Conservation (phyloP, 1,140 invertebrate genomes). For the Zaprionus gabonicus region DNA sequence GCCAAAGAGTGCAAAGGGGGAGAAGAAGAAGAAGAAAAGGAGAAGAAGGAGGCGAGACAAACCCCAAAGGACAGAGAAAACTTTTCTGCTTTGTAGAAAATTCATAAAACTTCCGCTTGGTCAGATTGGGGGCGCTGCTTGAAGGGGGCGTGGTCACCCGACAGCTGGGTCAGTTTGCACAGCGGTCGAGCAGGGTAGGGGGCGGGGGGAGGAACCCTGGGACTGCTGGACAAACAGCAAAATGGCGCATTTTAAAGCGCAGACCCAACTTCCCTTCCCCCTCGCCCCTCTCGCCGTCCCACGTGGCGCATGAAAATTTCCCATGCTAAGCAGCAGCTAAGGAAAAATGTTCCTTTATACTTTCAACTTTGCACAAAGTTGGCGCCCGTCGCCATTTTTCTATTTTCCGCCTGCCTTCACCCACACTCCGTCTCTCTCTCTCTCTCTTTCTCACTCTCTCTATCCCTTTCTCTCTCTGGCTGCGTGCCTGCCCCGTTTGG, state of each 20-base stretch:
- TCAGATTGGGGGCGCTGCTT: slow-evolving; percentile 34
- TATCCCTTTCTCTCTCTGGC: neutral
- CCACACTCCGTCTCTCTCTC: neutral
- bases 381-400: slow-evolving; percentile 52
- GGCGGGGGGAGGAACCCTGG: neutral
- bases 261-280: slow-evolving; percentile 2
- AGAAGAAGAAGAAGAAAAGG: neutral
- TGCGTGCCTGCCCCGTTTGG: slow-evolving; percentile 2
- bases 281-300: neutral
- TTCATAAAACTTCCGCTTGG: slow-evolving; percentile 82
- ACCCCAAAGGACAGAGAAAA: slow-evolving; percentile 64
- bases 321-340: slow-evolving; percentile 54
- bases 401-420: slow-evolving; percentile 4
- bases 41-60: slow-evolving; percentile 10
- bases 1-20: slow-evolving; percentile 9
- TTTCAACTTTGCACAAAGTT: slow-evolving; percentile 41
- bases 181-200: neutral
- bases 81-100: slow-evolving; percentile 77
- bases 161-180: slow-evolving; percentile 36
- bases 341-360: slow-evolving; percentile 46
- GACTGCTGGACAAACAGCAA: slow-evolving; percentile 68
- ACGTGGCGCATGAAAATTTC: slow-evolving; percentile 35
- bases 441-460: neutral
- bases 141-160: slow-evolving; percentile 27
- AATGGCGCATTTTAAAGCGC: slow-evolving; percentile 81